Base-by-base conservation (phyloP, 2,113 vertebrate species). In the Phylloscopus trochilus region DNA sequence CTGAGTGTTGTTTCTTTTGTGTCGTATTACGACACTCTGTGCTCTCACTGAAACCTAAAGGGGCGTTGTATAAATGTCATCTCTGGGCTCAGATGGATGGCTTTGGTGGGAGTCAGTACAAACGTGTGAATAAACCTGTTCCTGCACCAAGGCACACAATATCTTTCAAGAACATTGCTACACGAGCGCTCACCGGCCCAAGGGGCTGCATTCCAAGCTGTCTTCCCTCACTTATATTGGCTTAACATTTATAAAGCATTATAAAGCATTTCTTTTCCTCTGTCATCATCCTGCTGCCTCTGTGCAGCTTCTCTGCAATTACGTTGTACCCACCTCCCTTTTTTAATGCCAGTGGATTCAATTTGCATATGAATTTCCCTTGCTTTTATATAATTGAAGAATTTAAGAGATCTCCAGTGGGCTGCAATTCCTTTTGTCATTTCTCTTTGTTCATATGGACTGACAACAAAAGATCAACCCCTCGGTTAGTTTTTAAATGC, bases 341-440 rank as follows among this genome's bases (percentile, higher is more conserved):
- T 87, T 81, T 62, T 51, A 79, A 68, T 68, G 66, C 41, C 66
- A 55, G n/a, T 27, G 13, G 80, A 53, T 60, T 85, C 41, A 26
- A 85, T 89, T 91, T 93, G 66, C 87, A 87, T 87, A 82, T 76
- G 78, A 89, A 84, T 89, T 91, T 76, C 67, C 14, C 33, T 83
- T 0, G 0, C 31, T 90, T 82, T 56, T 43, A 9, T 51, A 3
- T 63, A 68, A 80, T 47, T 52, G 66, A 80, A 60, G 70, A 88
- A 77, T 21, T 90, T 69, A 21, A 64, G 47, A 68, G 41, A 5
- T 62, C 18, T 58, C 59, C 43, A 62, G 43, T 37, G 51, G 43
- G 24, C 47, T 95, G 6, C 44, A 75, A 83, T 83, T 95, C 35
- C 39, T 90, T 75, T 43, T 91, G 72, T 82, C 6, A 43, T 28